Base-by-base conservation (phyloP, 2,113 vertebrate genomes). In the Polypterus senegalus region DNA sequence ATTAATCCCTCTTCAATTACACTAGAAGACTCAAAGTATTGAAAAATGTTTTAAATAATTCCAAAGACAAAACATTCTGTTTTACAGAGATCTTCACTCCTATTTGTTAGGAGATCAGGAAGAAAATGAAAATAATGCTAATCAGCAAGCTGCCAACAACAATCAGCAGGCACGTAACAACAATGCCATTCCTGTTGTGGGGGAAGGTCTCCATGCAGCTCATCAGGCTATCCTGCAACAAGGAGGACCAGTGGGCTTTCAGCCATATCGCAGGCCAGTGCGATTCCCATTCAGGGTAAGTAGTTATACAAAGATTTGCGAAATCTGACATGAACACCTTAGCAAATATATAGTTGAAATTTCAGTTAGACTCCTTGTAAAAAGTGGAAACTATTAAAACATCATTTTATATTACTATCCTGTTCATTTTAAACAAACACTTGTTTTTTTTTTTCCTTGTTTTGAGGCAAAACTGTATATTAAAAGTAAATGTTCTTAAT, bases 211-310 rank as follows among this genome's bases (percentile, higher is more conserved):
- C 60, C 94, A 99, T 46, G 95, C 95, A 4, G 96, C 94, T 52
- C 96, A 99, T 73, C 95, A 99, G 81, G 96, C 96, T 83, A 99
- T 98, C 70, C 85, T 99, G 59, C 95, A 98, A 60, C 96, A 99
- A 70, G 96, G 95, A 48, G 96, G 93, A 3, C 95, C 95, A 48
- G 92, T 98, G 11, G 96, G 96, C 70, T 99, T 98, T 77, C 96
- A 99, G 79, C 96, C 96, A 63, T 99, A 99, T 74, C 92, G 88
- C 46, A 87, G 92, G 69, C 95, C 96, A 66, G 80, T 92, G 64
- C 84, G 91, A 68, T 99, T 99, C 73, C 90, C 94, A 0, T 86
- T 97, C 74, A 90, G 95, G 88, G 94, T 98, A 76, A 70, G 81
- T 74, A 8, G 4, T n/a, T 62, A 1, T 48, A 4, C 53, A 4